Evolutionary conservation across 2,888 invertebrate species (phyloP).

Genomic region (Erebia aethiops): DNA sequence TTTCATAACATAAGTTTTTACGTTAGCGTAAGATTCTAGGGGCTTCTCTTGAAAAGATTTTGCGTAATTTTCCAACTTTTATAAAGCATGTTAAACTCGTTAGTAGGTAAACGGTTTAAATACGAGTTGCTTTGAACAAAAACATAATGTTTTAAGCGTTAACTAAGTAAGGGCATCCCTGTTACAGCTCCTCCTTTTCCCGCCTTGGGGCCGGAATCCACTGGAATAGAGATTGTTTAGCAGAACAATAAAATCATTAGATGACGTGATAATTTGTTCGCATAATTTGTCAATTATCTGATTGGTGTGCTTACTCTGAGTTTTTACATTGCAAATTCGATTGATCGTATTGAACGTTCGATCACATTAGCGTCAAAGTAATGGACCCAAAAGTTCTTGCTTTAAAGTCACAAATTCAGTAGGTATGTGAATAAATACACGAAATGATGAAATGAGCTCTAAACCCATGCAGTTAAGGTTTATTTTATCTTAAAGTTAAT

Average conservation of each 20-base stretch:
- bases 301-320: no score
- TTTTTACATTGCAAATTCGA: no score
- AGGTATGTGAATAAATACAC: no score
- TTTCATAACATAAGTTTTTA: constrained; percentile 9
- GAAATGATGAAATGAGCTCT: no score
- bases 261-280: no score
- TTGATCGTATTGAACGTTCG: no score
- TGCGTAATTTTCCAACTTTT: constrained; percentile 16
- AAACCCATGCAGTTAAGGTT: no score
- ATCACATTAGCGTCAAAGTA: no score
- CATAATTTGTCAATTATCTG: no score
- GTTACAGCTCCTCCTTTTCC: neutral
- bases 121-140: constrained; percentile 22
- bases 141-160: constrained; percentile 13
- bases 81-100: constrained; percentile 26
- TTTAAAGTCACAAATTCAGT: no score
- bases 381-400: no score
- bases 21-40: neutral
- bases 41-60: constrained; percentile 16
- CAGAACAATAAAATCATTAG: neutral
- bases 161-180: neutral
- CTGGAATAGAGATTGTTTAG: constrained; percentile 1
- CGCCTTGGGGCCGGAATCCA: neutral
- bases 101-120: constrained; percentile 15
- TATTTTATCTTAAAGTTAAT: no score